These are phyloP conservation scores for Melanerpes formicivorus DNA, from an alignment of 2,113 vertebrate species.

Conservation along the genomic window DNA sequence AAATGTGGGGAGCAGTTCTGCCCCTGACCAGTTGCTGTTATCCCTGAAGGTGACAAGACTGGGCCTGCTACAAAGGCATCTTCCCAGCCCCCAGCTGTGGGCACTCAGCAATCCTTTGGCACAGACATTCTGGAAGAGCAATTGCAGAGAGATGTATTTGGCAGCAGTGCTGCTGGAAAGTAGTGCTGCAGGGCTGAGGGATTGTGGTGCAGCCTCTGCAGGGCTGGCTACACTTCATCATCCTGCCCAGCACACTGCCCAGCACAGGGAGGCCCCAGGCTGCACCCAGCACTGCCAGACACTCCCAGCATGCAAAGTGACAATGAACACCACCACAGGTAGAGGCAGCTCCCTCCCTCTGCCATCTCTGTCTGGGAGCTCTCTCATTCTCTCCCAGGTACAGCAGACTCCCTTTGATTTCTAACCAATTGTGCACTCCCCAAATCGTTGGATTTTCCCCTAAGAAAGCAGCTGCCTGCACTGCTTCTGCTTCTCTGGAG, in stretches of 20 bases:
- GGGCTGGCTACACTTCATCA: conserved; percentile 26
- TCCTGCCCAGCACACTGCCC: conserved; percentile 12
- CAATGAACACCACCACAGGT: not conserved
- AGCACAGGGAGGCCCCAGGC: not conserved
- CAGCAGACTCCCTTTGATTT: not conserved
- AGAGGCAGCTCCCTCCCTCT: not conserved
- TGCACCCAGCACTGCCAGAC: conserved; percentile 36
- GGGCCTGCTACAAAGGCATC: not conserved
- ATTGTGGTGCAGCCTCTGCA: conserved; percentile 9
- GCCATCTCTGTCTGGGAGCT: not conserved
- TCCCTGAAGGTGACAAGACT: not conserved
- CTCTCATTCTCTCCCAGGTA: not conserved
- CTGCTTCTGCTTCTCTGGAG: not conserved
- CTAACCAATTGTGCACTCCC: not conserved
- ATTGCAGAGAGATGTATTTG: not conserved
- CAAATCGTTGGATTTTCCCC: not conserved
- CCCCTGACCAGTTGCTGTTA: not conserved
- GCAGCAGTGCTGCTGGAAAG: not conserved
- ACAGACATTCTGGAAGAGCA: not conserved
- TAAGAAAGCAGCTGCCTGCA: not conserved
- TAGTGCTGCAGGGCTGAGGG: not conserved
- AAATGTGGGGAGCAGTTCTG: not conserved
- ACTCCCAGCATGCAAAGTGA: conserved; percentile 13
- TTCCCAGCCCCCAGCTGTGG: not conserved
- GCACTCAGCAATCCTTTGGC: not conserved